A percentile compares a stretch with the other conserved stretches of the same genome.
These are phyloP conservation scores for Meriones psammophilus DNA, from an alignment of 2,797 vertebrate species.

Conservation along the genomic window DNA sequence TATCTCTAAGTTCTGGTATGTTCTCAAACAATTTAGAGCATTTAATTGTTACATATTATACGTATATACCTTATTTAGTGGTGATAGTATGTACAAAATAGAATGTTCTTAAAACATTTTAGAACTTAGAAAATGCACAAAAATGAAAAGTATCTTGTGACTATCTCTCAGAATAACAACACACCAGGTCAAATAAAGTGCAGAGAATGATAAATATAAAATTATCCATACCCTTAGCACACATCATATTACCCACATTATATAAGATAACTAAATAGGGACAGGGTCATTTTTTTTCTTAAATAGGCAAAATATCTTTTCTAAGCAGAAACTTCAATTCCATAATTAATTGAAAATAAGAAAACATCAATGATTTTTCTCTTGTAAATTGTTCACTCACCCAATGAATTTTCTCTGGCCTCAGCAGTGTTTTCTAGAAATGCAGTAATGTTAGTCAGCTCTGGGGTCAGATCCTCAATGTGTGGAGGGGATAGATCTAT, in stretches of 20 bases:
- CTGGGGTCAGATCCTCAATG: too few relatives aligned
- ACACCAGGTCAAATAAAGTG: background rate
- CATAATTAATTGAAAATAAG: background rate
- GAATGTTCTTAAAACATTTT: background rate
- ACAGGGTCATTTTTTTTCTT: background rate
- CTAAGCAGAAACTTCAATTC: background rate
- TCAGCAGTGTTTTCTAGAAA: too few relatives aligned
- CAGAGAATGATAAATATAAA: background rate
- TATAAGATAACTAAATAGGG: background rate
- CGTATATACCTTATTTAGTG: too few relatives aligned
- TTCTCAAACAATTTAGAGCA: background rate
- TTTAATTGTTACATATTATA: too few relatives aligned
- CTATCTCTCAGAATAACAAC: background rate
- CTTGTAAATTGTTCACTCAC: background rate
- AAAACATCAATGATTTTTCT: background rate
- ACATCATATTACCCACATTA: too few relatives aligned
- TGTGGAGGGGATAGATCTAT: too few relatives aligned
- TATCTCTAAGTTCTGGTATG: background rate
- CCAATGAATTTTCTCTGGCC: background rate
- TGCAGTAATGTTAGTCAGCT: too few relatives aligned
- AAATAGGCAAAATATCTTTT: background rate
- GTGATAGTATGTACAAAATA: background rate
- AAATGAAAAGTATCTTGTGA: background rate
- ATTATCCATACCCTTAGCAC: background rate
- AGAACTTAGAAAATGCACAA: background rate